phyloP scores from a whole-genome alignment of 2,888 invertebrate genomes.

The Dichetophora obliterata region DNA sequence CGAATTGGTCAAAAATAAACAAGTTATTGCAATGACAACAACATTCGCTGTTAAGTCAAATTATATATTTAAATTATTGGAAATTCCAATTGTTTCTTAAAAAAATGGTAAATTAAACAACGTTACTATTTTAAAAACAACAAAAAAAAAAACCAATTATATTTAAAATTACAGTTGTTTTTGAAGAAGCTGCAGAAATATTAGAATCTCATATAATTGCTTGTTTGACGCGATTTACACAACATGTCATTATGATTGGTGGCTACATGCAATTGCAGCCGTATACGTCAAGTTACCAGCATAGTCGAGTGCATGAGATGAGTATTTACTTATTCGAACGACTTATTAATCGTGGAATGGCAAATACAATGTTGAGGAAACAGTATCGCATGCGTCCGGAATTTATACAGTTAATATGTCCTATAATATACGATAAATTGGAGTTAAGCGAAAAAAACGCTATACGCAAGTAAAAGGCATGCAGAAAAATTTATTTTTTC shows the following conservation, averaged over 20 bases:
- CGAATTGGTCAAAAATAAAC: slow-evolving; percentile 71
- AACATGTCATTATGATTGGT: slow-evolving; percentile 89
- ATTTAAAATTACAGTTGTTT: slow-evolving; percentile 79
- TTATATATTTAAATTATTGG: slow-evolving; percentile 74
- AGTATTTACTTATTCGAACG: slow-evolving; percentile 88
- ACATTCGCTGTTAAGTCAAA: slow-evolving; percentile 80
- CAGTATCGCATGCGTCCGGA: slow-evolving; percentile 85
- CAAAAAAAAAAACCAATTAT: too few relatives aligned
- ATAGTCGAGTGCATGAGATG: slow-evolving; percentile 77
- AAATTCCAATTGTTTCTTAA: slow-evolving; percentile 74
- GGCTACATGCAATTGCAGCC: slow-evolving; percentile 88
- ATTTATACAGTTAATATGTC: slow-evolving; percentile 75
- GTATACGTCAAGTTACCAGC: slow-evolving; percentile 76
- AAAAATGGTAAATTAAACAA: too few relatives aligned
- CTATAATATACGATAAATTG: slow-evolving; percentile 77
- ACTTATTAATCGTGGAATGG: slow-evolving; percentile 78
- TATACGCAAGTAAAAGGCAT: slow-evolving; percentile 75
- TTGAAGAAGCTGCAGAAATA: slow-evolving; percentile 93
- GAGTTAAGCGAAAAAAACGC: slow-evolving; percentile 73
- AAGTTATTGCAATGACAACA: slow-evolving; percentile 83
- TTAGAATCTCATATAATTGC: slow-evolving; percentile 87
- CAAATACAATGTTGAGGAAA: slow-evolving; percentile 73
- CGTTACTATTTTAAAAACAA: too few relatives aligned
- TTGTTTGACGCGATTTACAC: slow-evolving; percentile 78
- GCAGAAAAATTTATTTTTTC: slow-evolving; percentile 77